Base-by-base conservation (phyloP, 2,113 vertebrate species). In the Nannospalax galili region DNA sequence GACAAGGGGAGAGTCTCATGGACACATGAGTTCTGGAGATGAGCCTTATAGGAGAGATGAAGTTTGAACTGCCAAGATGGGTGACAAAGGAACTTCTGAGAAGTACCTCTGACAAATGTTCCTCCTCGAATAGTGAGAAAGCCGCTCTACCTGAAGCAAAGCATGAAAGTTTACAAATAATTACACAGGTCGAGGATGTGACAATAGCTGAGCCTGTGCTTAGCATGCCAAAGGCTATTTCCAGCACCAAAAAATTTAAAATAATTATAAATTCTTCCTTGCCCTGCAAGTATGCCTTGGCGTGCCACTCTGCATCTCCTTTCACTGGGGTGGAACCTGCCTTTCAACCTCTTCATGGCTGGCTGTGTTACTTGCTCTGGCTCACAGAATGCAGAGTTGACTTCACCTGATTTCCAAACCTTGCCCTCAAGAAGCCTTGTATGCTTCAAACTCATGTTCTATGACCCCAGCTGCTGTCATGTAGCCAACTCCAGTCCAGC, bases 1-100 rank as follows among this genome's bases (percentile, higher is more conserved):
- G 9, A 28, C 30, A 28, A 26, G 40, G 84, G 52, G 77, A 89
- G 93, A 42, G 9, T 73, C 60, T 88, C 30, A 11, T 28, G 56
- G 30, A 48, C 75, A 3, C 88, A 80, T 84, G 80, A 17, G 10
- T 74, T 96, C 77, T 91, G 40, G 40, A 96, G 52, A 62, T 37
- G 40, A 42, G 5, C 42, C 52, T 93, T 84, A 1, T 14, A 79
- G 48, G 28, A 85, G 30, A 20, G 6, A 82, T 16, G 28, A 42
- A 64, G 79, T 82, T 60, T 73, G 12, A 95, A 52, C 40, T 35
- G 58, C 52, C 22, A 79, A 73, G 14, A 65, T 84, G 40, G 14
- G 26, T 45, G 14, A 95, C 40, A 35, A 24, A 64, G 64, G 67
- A 32, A 94, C 15, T 85, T 91, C 30, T 67, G 20, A 85, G 7